Conservation (phyloP, 1,140 invertebrate species). For the Drosophila littoralis region DNA sequence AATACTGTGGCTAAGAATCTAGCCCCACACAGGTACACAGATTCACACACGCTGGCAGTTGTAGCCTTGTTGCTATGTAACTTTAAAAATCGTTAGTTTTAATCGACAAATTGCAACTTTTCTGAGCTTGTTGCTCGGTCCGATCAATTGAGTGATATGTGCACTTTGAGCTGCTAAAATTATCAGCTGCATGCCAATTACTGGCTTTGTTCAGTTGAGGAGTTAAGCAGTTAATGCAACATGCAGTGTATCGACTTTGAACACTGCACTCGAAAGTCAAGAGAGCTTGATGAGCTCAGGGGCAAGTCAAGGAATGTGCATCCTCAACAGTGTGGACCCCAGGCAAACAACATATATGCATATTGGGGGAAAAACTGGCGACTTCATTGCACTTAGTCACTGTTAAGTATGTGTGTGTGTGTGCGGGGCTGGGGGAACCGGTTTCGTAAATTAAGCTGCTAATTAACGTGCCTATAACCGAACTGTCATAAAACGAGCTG, state of each 20-base stretch:
- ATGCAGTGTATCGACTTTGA: slow-evolving; percentile 46
- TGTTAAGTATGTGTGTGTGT: slow-evolving; percentile 10
- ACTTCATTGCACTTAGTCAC: slow-evolving; percentile 55
- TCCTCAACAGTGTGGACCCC: slow-evolving; percentile 43
- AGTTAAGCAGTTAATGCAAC: slow-evolving; percentile 45
- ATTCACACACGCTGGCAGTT: not conserved
- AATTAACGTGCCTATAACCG: slow-evolving; percentile 37
- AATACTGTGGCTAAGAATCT: slow-evolving; percentile 5
- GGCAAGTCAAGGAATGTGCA: slow-evolving; percentile 55
- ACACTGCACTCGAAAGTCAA: slow-evolving; percentile 31
- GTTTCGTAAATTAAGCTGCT: slow-evolving; percentile 37
- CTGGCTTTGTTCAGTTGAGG: slow-evolving; percentile 23
- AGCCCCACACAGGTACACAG: not conserved
- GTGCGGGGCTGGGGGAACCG: slow-evolving; percentile 41
- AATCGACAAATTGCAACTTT: slow-evolving; percentile 8
- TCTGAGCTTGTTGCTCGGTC: not conserved
- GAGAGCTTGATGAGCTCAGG: slow-evolving; percentile 16
- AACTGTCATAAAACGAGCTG: slow-evolving; percentile 42
- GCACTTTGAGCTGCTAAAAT: slow-evolving; percentile 58
- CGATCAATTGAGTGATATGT: slow-evolving; percentile 18
- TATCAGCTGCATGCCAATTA: slow-evolving; percentile 55
- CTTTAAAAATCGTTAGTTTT: slow-evolving; percentile 36
- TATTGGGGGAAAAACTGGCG: slow-evolving; percentile 12
- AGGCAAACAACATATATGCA: slow-evolving; percentile 43
- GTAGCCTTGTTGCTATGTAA: slow-evolving; percentile 18